Evolutionary conservation across 2,113 vertebrate genomes (phyloP), one percentile per base, ranked within the genome.

Genomic region (Verasper variegatus): DNA sequence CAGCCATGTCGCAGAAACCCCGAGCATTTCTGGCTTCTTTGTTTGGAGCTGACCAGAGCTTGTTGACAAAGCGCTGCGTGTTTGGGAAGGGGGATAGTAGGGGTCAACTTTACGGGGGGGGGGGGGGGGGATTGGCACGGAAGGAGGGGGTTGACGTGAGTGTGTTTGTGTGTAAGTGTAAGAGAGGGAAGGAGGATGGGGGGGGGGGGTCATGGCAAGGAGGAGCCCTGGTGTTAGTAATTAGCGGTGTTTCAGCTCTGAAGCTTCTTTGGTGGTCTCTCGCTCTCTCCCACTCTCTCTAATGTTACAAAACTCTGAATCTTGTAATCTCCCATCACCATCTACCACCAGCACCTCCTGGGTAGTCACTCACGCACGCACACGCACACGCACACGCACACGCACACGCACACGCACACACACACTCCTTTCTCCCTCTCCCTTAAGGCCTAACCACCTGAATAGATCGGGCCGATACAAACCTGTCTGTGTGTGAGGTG

Each of bases 231-330:
- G 94, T 95, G 95, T 94, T 95, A 95, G 96, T 96, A 96, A 96
- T 96, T 96, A 96, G 96, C 96, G 95, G 95, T 95, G 92, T 96
- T 96, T 96, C 94, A 93, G 94, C 93, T 94, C 88, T 72, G 73
- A 86, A 71, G 93, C 96, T 96, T 95, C 96, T 96, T 97, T 94
- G 94, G 94, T 96, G 96, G 95, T 97, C 96, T 95, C 90, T 93
- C 92, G 92, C 92, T 91, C 91, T 93, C 93, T 93, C 92, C 89
- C 93, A 92, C 94, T 94, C 93, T 93, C 94, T 94, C 93, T 93
- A 92, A 91, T 95, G 91, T 92, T 91, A 90, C 88, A 90, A 92
- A 89, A 91, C 88, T 91, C 85, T 82, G 83, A 91, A 84, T 93
- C 92, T 95, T 97, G 93, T 95, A 96, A 95, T 95, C 94, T 94